phyloP scores from a whole-genome alignment of 2,888 invertebrate genomes.

The Rhingia rostrata region DNA sequence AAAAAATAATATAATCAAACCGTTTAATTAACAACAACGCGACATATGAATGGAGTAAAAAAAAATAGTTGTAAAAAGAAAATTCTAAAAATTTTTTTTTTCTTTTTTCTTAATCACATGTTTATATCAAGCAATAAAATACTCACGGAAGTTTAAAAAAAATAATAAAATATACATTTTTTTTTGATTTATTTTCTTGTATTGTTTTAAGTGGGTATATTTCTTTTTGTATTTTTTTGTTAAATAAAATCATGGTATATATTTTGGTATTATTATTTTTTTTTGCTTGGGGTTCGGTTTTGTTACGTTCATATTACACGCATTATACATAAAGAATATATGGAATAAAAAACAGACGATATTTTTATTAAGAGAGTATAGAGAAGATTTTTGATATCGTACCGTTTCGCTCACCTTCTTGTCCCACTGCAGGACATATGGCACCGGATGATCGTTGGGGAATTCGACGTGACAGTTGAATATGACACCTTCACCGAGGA shows the following conservation, averaged over 20 bases:
- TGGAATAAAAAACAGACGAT: slow-evolving; percentile 77
- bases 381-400: slow-evolving; percentile 88
- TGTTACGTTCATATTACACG: slow-evolving; percentile 72
- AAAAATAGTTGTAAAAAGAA: slow-evolving; percentile 4
- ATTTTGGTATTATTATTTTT: slow-evolving; percentile 67
- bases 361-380: slow-evolving; percentile 84
- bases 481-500: slow-evolving; percentile 97
- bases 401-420: slow-evolving; percentile 99
- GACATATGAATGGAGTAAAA: slow-evolving; percentile 49
- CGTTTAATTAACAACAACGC: slow-evolving; percentile 60
- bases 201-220: slow-evolving; percentile 58
- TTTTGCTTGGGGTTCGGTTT: slow-evolving; percentile 70
- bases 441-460: slow-evolving; percentile 96
- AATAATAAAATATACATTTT: slow-evolving; percentile 71
- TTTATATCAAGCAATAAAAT: slow-evolving; percentile 72
- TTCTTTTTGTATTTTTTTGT: slow-evolving; percentile 59
- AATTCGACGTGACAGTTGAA: slow-evolving; percentile 99
- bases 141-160: slow-evolving; percentile 73
- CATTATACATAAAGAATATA: slow-evolving; percentile 75
- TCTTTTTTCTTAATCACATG: slow-evolving; percentile 25
- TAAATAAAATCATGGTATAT: slow-evolving; percentile 43
- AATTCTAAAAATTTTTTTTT: slow-evolving; percentile 38
- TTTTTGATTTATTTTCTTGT: slow-evolving; percentile 65
- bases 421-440: slow-evolving; percentile 99
- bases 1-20: slow-evolving; percentile 40